Evolutionary conservation across 2,113 vertebrate species (phyloP).

Genomic region (Pelecanoides urinatrix): DNA sequence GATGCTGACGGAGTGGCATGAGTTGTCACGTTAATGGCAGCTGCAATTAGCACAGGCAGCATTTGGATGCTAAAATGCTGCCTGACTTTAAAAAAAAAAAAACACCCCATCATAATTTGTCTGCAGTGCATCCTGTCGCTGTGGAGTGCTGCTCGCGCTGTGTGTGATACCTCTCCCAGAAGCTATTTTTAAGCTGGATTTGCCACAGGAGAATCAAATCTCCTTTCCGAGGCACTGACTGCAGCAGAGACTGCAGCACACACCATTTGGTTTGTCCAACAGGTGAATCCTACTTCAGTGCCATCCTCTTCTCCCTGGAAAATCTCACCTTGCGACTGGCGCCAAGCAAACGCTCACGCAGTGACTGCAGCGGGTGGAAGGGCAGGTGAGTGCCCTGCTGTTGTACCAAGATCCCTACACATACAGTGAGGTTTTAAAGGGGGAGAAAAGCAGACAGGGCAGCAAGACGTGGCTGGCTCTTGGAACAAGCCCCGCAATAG

Average conservation of each 20-base stretch:
- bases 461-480: background rate
- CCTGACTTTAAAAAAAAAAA: background rate
- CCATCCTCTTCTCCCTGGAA: background rate
- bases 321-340: background rate
- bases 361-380: rapidly evolving
- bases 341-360: background rate
- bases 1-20: background rate
- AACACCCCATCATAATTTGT: background rate
- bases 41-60: background rate
- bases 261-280: background rate
- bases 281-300: background rate
- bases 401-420: background rate
- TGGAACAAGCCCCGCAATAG: background rate
- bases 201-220: background rate
- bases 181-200: constrained; percentile 9
- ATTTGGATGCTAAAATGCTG: background rate
- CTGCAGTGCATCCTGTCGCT: background rate
- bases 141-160: background rate
- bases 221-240: background rate
- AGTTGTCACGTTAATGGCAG: background rate
- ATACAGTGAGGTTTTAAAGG: background rate
- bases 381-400: background rate
- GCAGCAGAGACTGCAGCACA: constrained; percentile 3
- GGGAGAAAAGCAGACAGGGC: background rate
- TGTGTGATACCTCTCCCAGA: background rate